Evolutionary conservation across 2,113 vertebrate species (phyloP).

Genomic region (Himantopus leucocephalus): DNA sequence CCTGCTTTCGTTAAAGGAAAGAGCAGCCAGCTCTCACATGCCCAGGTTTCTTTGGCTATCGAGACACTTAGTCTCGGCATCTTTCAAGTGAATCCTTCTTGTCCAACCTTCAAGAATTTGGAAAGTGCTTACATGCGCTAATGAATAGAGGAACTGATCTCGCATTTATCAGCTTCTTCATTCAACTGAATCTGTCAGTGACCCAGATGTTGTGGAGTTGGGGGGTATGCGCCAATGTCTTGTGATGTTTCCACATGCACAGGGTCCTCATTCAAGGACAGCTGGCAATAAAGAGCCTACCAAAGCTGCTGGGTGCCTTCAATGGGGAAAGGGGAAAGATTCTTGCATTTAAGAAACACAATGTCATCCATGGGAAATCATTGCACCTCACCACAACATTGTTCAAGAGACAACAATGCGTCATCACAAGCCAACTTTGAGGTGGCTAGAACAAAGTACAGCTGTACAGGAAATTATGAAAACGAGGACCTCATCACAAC

Average conservation of each 20-base stretch:
- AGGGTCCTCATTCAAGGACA: background rate
- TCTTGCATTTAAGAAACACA: background rate
- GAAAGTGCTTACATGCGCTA: background rate
- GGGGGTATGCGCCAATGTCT: background rate
- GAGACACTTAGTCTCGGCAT: background rate
- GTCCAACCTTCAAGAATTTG: background rate
- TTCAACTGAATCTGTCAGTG: background rate
- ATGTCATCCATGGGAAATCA: accelerated
- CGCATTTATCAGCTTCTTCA: background rate
- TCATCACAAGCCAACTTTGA: background rate
- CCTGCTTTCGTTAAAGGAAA: background rate
- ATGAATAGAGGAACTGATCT: background rate
- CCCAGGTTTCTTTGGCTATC: background rate
- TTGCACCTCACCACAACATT: accelerated
- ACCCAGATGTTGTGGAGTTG: background rate
- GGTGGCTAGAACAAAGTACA: background rate
- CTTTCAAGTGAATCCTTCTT: background rate
- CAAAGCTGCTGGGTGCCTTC: background rate
- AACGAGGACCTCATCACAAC: background rate
- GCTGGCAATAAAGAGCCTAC: background rate
- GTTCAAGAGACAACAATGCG: background rate
- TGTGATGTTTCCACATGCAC: background rate
- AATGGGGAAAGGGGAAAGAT: background rate
- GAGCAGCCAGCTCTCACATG: background rate
- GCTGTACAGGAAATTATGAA: accelerated